phyloP scores from a whole-genome alignment of 2,888 invertebrate genomes.

The Polydrusus cervinus region DNA sequence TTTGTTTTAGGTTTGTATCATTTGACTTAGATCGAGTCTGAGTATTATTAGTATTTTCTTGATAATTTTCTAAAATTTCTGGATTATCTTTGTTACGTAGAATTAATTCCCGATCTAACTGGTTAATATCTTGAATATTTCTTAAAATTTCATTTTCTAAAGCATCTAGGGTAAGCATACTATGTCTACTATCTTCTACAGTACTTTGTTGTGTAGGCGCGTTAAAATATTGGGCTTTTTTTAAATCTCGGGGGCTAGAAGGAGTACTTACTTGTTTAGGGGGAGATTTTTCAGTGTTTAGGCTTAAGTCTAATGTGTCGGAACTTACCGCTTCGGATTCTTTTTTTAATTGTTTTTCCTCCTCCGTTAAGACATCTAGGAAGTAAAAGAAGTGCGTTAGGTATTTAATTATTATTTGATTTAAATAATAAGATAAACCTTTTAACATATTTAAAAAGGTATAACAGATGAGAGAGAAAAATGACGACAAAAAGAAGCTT shows the following conservation, averaged over 20 bases:
- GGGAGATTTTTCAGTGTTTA: constrained; percentile 52
- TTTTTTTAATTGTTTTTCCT: constrained; percentile 59
- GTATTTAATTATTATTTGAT: too few species aligned
- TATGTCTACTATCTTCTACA: constrained; percentile 45
- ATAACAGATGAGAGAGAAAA: too few species aligned
- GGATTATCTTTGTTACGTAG: constrained; percentile 22
- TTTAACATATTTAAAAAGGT: too few species aligned
- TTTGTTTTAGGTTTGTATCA: background rate
- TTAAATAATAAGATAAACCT: too few species aligned
- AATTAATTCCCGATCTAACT: constrained; percentile 57
- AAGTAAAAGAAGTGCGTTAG: constrained; percentile 26
- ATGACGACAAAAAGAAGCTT: too few species aligned
- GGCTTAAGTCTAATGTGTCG: constrained; percentile 41
- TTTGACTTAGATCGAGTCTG: background rate
- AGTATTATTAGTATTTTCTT: constrained; percentile 17
- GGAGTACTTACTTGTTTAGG: constrained; percentile 57
- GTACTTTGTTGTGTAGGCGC: constrained; percentile 6
- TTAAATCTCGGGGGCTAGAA: constrained; percentile 52
- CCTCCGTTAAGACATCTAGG: constrained; percentile 51
- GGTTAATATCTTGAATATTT: constrained; percentile 62
- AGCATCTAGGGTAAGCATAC: constrained; percentile 54
- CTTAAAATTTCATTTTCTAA: constrained; percentile 63
- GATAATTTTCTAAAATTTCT: background rate
- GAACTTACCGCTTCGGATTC: constrained; percentile 69
- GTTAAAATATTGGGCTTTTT: constrained; percentile 55